Percentiles rank a stretch among this genome's conserved stretches.
These are phyloP conservation scores for Aspidiotus rigidus DNA, from an alignment of 2,888 invertebrate genomes.

Conservation along the genomic window DNA sequence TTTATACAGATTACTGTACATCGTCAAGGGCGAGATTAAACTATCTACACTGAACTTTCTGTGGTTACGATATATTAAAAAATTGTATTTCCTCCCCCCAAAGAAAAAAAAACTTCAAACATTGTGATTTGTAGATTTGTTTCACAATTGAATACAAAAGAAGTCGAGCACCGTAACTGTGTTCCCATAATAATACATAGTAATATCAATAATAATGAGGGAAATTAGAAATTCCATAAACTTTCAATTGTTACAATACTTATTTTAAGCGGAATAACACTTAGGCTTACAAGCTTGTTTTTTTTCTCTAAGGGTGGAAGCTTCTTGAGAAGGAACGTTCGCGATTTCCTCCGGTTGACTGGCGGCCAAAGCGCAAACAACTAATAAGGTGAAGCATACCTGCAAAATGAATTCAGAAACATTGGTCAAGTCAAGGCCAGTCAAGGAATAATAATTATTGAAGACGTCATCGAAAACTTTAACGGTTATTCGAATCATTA, in stretches of 20 bases:
- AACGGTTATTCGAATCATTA: too few relatives aligned
- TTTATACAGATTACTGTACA: too few relatives aligned
- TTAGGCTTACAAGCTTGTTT: constrained; percentile 35
- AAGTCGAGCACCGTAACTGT: too few relatives aligned
- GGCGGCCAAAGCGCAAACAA: constrained; percentile 37
- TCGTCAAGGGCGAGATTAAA: too few relatives aligned
- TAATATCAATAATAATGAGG: constrained; percentile 6
- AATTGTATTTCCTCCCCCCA: too few relatives aligned
- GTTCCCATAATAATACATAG: background rate
- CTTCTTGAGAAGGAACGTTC: background rate
- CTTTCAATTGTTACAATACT: too few relatives aligned
- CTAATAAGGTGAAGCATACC: constrained; percentile 37
- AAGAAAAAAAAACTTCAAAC: background rate
- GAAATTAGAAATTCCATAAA: too few relatives aligned
- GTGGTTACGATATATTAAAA: too few relatives aligned
- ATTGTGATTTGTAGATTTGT: too few relatives aligned
- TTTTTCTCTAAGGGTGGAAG: constrained; percentile 28
- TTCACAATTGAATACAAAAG: too few relatives aligned
- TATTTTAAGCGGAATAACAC: too few relatives aligned
- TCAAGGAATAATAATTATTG: background rate
- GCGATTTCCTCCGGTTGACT: background rate
- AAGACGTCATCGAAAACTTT: background rate
- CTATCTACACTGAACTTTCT: too few relatives aligned
- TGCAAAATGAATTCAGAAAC: constrained; percentile 23
- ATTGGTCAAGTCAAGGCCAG: background rate